A percentile compares a stretch with the other conserved stretches of the same genome.
Evolutionary conservation across 2,888 invertebrate genomes (phyloP).

Genomic region (Epirrhoe tristata): DNA sequence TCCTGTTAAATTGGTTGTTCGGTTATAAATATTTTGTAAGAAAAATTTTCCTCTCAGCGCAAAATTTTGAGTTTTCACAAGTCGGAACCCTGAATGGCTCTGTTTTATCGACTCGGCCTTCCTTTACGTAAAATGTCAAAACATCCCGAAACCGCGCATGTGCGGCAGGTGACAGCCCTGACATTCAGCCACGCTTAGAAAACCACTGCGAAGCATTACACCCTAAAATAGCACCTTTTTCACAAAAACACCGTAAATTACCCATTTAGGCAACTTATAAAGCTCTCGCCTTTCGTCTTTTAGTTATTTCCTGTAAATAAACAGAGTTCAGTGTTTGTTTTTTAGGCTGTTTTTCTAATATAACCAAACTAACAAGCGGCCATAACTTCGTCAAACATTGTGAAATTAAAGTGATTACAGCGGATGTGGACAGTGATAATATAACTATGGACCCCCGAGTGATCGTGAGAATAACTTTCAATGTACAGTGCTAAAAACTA

Average conservation of each 20-base stretch:
- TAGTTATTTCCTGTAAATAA: constrained; percentile 34
- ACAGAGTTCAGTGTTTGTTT: constrained; percentile 48
- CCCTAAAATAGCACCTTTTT: constrained; percentile 58
- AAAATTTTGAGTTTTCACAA: constrained; percentile 3
- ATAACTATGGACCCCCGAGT: constrained; percentile 50
- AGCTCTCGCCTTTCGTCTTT: constrained; percentile 24
- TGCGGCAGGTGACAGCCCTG: constrained; percentile 68
- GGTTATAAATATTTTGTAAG: neutral
- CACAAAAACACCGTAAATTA: constrained; percentile 42
- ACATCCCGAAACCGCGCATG: constrained; percentile 64
- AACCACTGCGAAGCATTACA: constrained; percentile 67
- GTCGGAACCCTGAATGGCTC: constrained; percentile 31
- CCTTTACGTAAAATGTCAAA: constrained; percentile 65
- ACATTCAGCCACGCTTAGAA: constrained; percentile 72
- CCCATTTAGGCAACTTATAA: constrained; percentile 36
- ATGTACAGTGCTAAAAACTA: constrained; percentile 41
- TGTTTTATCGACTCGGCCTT: constrained; percentile 73
- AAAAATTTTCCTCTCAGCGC: neutral
- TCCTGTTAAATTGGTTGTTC: neutral
- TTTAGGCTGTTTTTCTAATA: constrained; percentile 50
- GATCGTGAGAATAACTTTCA: constrained; percentile 40
- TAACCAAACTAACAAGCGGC: constrained; percentile 62
- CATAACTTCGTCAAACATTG: constrained; percentile 63
- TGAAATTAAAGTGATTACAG: constrained; percentile 56
- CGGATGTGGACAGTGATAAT: constrained; percentile 49